Base-by-base conservation (phyloP, 2,888 invertebrate genomes). In the Platycheirus rosarum region DNA sequence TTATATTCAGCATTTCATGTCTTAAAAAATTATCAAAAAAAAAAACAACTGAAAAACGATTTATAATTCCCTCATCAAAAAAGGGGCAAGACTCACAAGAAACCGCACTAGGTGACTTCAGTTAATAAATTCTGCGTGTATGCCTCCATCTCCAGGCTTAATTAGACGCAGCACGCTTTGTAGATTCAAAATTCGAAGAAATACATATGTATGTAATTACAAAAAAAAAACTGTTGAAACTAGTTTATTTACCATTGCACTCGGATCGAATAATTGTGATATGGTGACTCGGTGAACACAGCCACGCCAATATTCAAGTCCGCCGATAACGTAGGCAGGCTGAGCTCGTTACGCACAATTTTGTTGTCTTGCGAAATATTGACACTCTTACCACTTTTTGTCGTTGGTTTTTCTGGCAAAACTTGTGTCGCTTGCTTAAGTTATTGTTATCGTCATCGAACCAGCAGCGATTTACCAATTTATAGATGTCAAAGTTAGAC, bases 141-240 rank as follows among this genome's bases (percentile, higher is more conserved):
- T 74, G 42, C 69, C 57, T 57, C 40, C 26, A 2, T 51, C 57
- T 57, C 40, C 26, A 2, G 44, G 42, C 57, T 75, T 79, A 79
- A 79, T 79, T 74, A 79, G 79, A 75, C 55, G 69, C 69, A 32
- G 69, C 75, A 65, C 79, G 75, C 68, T 75, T 74, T 69, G 32
- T 42, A 26, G 20, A 55, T 55, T 55, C 74, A 51, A 60, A 29
- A 60, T 60, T 60, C 42, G 26, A 60, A 55, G 8, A 53, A n/a
- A 44, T 1, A 55, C 13, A 35, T 20, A 23, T 23, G 23, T 6
- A 23, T 51, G 32, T n/a, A n/a, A n/a, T n/a, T n/a, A n/a, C n/a
- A n/a, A n/a, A 63, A 48, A 53, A 55, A 63, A 69, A 63, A 48
- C 20, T n/a, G 14, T 4, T 29, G 11, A 55, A 79, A 75, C 79